Base-by-base conservation (phyloP, 2,113 vertebrate genomes). In the Tapirus terrestris region DNA sequence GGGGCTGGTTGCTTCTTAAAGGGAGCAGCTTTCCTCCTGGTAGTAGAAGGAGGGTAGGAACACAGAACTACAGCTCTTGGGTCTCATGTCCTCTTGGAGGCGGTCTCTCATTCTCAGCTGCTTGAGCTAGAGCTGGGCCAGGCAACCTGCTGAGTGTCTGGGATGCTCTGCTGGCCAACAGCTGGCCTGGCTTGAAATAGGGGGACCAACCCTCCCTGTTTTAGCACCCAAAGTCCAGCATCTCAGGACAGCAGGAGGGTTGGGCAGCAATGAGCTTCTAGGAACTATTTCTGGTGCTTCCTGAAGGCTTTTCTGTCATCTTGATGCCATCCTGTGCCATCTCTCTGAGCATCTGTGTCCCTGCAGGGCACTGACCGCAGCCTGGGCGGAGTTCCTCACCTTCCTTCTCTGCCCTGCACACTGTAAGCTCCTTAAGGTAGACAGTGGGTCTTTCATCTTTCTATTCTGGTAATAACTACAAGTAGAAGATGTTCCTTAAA, bases 1-100 rank as follows among this genome's bases (percentile, higher is more conserved):
- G 31, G 8, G 67, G 14, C 53, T 65, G 45, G n/a, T 8, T 51
- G 58, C 23, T 53, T 56, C 61, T 67, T 51, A 56, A 33, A 60
- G 8, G n/a, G 60, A 45, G 33, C 21, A 12, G 2, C 58, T 68
- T 91, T 63, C 2, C n/a, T 76, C 43, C 7, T 39, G n/a, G 18
- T 31, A 5, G n/a, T 53, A 27, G 60, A 17, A 39, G 1, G 13
- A 0, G 0, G 12, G 25, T 4, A 39, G 70, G 58, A 73, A 1
- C 45, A 2, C 16, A 36, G 25, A 48, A 8, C n/a, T n/a, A 6
- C 8, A 4, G 27, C 39, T 23, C 21, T 65, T 21, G 36, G n/a
- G 21, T 17, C 61, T 58, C 11, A 1, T n/a, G 6, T 39, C 4
- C 7, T 25, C 23, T 7, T 31, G 11, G 60, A 67, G 39, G 14